Conservation (phyloP, 2,113 vertebrate genomes). For the Indri indri region DNA sequence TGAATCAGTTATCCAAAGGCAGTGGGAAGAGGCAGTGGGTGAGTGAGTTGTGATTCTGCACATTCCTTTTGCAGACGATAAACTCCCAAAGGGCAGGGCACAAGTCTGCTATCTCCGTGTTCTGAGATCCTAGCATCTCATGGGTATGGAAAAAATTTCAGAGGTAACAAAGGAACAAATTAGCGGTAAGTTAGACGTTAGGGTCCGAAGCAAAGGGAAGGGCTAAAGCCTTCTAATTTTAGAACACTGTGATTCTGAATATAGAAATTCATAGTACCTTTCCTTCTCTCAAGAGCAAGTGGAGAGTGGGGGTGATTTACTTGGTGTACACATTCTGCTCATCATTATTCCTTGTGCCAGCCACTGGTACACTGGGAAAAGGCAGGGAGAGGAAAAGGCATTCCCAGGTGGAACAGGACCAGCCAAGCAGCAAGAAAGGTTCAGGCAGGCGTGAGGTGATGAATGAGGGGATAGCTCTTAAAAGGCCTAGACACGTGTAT, state of each 20-base stretch:
- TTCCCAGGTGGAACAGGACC: neutral
- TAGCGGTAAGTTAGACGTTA: neutral
- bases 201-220: neutral
- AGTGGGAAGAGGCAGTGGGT: neutral
- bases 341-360: neutral
- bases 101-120: neutral
- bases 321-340: neutral
- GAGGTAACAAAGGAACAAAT: neutral
- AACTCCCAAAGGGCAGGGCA: neutral
- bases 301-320: neutral
- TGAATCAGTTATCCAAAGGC: neutral
- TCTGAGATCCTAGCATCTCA: neutral
- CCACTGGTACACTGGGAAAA: neutral
- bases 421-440: neutral
- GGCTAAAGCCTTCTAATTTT: neutral
- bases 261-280: neutral
- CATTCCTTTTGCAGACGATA: neutral
- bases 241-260: neutral
- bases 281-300: constrained; percentile 1
- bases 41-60: neutral
- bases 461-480: neutral
- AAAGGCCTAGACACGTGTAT: neutral
- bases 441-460: neutral
- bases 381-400: neutral
- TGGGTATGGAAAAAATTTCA: neutral